Percentiles rank a stretch among this genome's conserved stretches.
phyloP scores from a whole-genome alignment of 2,797 vertebrate species.

The Molossus alvarezi region DNA sequence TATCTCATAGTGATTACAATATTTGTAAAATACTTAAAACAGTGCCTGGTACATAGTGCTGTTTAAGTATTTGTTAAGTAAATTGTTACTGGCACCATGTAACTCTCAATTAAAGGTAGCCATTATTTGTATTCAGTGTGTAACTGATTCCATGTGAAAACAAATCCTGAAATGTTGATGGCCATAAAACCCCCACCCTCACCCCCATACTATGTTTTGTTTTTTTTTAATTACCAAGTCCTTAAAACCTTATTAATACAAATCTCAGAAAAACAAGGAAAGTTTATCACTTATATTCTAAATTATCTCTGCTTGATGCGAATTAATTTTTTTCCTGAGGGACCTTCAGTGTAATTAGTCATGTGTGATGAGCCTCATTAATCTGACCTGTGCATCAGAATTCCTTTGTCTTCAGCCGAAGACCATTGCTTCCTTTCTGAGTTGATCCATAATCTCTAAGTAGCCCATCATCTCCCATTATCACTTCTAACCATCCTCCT shows the following conservation, averaged over 20 bases:
- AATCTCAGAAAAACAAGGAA: constrained; percentile 39
- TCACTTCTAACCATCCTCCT: background rate
- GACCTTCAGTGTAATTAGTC: constrained; percentile 50
- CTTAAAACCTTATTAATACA: constrained; percentile 55
- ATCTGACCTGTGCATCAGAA: background rate
- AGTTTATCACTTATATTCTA: constrained; percentile 54
- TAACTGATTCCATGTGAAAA: constrained; percentile 65
- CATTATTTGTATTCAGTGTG: constrained; percentile 58
- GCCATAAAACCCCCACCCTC: background rate
- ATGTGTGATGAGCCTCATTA: background rate
- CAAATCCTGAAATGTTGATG: constrained; percentile 53
- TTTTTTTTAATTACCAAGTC: constrained; percentile 38
- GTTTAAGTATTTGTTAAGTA: constrained; percentile 72
- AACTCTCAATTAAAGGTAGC: constrained; percentile 45
- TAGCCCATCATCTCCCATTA: background rate
- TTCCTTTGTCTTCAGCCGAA: background rate
- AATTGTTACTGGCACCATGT: constrained; percentile 66
- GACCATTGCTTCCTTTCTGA: constrained; percentile 24
- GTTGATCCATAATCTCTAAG: background rate
- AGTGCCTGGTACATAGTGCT: constrained; percentile 47
- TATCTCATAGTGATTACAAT: constrained; percentile 59
- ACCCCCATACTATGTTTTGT: background rate
- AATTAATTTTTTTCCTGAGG: constrained; percentile 40
- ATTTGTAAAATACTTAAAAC: constrained; percentile 73
- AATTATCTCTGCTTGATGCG: constrained; percentile 66